Evolutionary conservation across 2,797 vertebrate species (phyloP).

Genomic region (Characodon lateralis): DNA sequence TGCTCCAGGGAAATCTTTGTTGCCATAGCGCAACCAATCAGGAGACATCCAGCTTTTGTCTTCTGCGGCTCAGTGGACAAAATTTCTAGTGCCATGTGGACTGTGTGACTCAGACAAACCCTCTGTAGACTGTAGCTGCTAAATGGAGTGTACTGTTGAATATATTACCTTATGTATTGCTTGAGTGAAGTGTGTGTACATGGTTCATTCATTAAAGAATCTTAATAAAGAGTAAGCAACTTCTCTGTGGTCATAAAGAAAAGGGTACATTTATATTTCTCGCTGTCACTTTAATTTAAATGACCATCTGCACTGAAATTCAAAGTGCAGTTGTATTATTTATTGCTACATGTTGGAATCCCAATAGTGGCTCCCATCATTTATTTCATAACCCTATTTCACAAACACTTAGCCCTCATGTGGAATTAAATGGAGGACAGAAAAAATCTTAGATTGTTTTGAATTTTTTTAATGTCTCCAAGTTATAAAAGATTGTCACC

Average conservation of each 20-base stretch:
- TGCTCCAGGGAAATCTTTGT: constrained; percentile 39
- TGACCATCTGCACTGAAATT: constrained; percentile 50
- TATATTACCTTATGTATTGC: constrained; percentile 36
- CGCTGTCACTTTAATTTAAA: constrained; percentile 58
- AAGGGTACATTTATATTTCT: constrained; percentile 40
- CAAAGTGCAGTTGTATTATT: constrained; percentile 37
- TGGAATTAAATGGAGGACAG: neutral
- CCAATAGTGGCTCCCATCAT: constrained; percentile 11
- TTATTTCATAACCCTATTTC: constrained; percentile 15
- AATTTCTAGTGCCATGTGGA: constrained; percentile 71
- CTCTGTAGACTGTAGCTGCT: constrained; percentile 41
- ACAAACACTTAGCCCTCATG: neutral
- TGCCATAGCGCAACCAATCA: constrained; percentile 60
- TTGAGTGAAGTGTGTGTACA: constrained; percentile 30
- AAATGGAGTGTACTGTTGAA: constrained; percentile 39
- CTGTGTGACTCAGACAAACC: constrained; percentile 43
- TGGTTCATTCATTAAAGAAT: constrained; percentile 26
- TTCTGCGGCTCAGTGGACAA: constrained; percentile 44
- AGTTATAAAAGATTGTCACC: neutral
- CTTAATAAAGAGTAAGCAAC: neutral
- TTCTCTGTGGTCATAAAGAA: neutral
- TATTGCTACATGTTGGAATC: constrained; percentile 1
- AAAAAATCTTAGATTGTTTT: neutral
- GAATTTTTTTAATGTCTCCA: neutral
- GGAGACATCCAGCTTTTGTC: constrained; percentile 39